Percentiles rank a stretch among this genome's conserved stretches.
phyloP scores from a whole-genome alignment of 37 sponge, comb jelly and placozoan genomes.

The Crambe crambe region DNA sequence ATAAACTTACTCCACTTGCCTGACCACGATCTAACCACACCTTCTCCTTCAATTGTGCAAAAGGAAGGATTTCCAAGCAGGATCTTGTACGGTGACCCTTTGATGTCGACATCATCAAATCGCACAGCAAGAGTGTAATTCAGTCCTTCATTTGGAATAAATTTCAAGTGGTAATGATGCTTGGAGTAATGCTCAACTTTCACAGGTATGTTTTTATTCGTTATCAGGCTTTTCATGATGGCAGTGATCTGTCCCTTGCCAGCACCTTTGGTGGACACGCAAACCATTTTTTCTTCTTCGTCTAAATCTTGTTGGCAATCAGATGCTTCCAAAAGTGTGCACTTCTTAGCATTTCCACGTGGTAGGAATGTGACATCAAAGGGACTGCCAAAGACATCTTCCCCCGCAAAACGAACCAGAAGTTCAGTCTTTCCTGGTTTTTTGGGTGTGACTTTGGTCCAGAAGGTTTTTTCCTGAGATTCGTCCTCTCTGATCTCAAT shows the following conservation, averaged over 20 bases:
- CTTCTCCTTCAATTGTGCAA: slow-evolving; percentile 72
- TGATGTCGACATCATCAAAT: slow-evolving; percentile 73
- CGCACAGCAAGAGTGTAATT: slow-evolving; percentile 60
- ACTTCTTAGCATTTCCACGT: slow-evolving; percentile 71
- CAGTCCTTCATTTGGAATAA: slow-evolving; percentile 41
- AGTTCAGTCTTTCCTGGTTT: slow-evolving; percentile 50
- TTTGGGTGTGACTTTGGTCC: slow-evolving; percentile 57
- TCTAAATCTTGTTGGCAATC: slow-evolving; percentile 12
- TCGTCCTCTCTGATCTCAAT: slow-evolving; percentile 18
- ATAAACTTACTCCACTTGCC: slow-evolving; percentile 35
- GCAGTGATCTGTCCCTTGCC: slow-evolving; percentile 72
- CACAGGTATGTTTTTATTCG: slow-evolving; percentile 19
- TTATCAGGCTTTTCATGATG: slow-evolving; percentile 29
- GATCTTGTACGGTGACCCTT: slow-evolving; percentile 81
- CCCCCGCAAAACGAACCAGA: slow-evolving; percentile 43
- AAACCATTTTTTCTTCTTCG: slow-evolving; percentile 35
- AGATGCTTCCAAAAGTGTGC: slow-evolving; percentile 37
- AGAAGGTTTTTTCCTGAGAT: slow-evolving; percentile 27
- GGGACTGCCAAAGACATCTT: slow-evolving; percentile 82
- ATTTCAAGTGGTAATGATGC: slow-evolving; percentile 47
- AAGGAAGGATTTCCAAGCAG: slow-evolving; percentile 44
- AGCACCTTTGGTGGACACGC: slow-evolving; percentile 66
- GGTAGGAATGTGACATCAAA: slow-evolving; percentile 45
- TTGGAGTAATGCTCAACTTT: slow-evolving; percentile 19
- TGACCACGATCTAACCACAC: slow-evolving; percentile 44